Base-by-base conservation (phyloP, 2,888 invertebrate species). In the Plagodis pulveraria region DNA sequence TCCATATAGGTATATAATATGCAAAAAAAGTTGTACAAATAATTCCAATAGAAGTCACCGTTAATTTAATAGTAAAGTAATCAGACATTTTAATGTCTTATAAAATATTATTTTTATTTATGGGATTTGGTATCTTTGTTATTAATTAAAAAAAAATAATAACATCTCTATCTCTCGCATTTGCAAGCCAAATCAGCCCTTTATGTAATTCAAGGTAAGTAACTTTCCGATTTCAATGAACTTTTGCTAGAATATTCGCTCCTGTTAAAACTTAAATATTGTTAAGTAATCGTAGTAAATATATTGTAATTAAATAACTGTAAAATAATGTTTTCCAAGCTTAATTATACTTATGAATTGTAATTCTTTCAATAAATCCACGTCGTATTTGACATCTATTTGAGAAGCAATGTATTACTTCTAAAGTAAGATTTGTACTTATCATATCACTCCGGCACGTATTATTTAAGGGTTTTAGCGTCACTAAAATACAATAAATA, bases 371-470 rank as follows among this genome's bases (percentile, higher is more conserved):
- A 56, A 58, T 45, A 51, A 43, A 47, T 42, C 36, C 32, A 55
- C 65, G 8, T 57, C 61, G 62, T 65, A 56, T 65, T 66, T 63
- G 67, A 71, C 66, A 66, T 67, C 22, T 60, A 67, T 63, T 66
- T 58, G 56, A 63, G 58, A 73, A 70, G 70, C 65, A 77, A 74
- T 71, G 70, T 66, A 73, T 70, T 72, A 70, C 55, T 69, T 74
- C 41, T 66, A 71, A 75, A 70, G 65, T 70, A 69, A 58, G 40
- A 62, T 58, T 64, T 66, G 47, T 77, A 56, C 71, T 66, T 67
- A 75, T 83, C 79, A 83, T 84, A 86, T 85, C 86, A 87, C 87
- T 81, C 75, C 76, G 77, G 84, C 85, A 87, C 87, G 80, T 40
- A 41, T 76, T 68, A 70, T 67, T 72, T 85, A 83, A 83, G 80